Percentiles rank a stretch among this genome's conserved stretches.
phyloP scores from a whole-genome alignment of 2,888 invertebrate genomes.

The Adelphocoris suturalis region DNA sequence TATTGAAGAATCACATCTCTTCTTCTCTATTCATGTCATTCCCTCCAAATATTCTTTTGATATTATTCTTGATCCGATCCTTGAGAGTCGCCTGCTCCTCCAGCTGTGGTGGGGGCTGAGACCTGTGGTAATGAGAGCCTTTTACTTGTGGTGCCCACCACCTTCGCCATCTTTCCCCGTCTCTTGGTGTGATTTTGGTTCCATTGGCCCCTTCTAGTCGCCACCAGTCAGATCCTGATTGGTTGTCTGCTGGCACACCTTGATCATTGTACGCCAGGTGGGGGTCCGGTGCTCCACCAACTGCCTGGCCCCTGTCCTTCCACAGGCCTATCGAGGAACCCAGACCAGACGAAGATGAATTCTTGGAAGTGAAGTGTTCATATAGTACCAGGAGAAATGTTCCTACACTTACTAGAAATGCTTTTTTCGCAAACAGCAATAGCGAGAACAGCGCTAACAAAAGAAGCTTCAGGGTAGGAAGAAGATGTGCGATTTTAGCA shows the following conservation, averaged over 20 bases:
- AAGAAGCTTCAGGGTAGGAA: slow-evolving; percentile 71
- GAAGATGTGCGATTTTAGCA: slow-evolving; percentile 69
- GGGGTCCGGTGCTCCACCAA: not conserved
- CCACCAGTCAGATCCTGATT: slow-evolving; percentile 67
- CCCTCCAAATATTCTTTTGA: slow-evolving; percentile 18
- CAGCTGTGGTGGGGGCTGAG: slow-evolving; percentile 43
- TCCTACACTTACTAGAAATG: slow-evolving; percentile 72
- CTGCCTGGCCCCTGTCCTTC: slow-evolving; percentile 64
- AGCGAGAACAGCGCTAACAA: slow-evolving; percentile 70
- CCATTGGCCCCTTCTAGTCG: slow-evolving; percentile 58
- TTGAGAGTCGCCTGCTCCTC: slow-evolving; percentile 43
- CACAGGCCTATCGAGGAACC: slow-evolving; percentile 43
- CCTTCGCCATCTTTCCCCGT: slow-evolving; percentile 58
- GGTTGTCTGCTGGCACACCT: not conserved
- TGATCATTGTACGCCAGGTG: not conserved
- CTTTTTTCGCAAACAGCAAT: slow-evolving; percentile 74
- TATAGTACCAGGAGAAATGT: slow-evolving; percentile 71
- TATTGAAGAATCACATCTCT: no score
- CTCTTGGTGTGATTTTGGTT: slow-evolving; percentile 58
- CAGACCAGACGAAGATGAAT: not conserved
- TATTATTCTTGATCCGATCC: slow-evolving; percentile 79
- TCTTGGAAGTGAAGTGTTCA: slow-evolving; percentile 65
- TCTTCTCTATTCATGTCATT: not conserved
- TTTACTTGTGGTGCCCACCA: slow-evolving; percentile 74
- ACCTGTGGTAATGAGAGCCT: no score